Evolutionary conservation across 2,113 vertebrate species (phyloP).

Genomic region (Alligator mississippiensis): DNA sequence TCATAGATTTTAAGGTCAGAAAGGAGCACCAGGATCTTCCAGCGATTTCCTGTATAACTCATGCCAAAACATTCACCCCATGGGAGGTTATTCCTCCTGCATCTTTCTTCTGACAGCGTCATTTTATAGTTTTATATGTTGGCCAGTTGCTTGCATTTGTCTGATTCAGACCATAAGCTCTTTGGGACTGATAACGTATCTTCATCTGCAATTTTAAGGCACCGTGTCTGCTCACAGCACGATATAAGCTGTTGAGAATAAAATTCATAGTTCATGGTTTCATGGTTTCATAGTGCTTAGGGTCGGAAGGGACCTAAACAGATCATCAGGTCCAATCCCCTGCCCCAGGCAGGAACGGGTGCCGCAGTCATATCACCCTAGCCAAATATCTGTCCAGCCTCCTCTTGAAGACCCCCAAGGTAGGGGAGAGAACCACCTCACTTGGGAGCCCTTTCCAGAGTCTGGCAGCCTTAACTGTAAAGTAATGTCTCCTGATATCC

Average conservation of each 20-base stretch:
- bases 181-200: neutral
- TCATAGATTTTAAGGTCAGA: neutral
- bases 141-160: accelerated
- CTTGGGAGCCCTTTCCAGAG: no score
- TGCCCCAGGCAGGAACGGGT: no score
- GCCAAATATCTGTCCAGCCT: no score
- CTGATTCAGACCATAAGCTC: neutral
- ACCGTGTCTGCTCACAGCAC: neutral
- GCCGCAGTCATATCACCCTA: no score
- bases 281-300: no score
- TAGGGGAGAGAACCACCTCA: no score
- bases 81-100: neutral
- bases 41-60: neutral
- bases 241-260: slow-evolving; percentile 13
- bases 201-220: neutral
- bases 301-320: no score
- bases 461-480: no score
- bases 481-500: no score
- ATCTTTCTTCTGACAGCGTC: neutral
- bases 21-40: neutral
- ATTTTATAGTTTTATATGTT: neutral
- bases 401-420: no score
- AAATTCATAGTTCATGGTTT: no score
- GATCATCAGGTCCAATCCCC: no score
- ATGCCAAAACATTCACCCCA: neutral